phyloP scores from a whole-genome alignment of 1,140 invertebrate species.

The Ceratosolen fusciceps region DNA sequence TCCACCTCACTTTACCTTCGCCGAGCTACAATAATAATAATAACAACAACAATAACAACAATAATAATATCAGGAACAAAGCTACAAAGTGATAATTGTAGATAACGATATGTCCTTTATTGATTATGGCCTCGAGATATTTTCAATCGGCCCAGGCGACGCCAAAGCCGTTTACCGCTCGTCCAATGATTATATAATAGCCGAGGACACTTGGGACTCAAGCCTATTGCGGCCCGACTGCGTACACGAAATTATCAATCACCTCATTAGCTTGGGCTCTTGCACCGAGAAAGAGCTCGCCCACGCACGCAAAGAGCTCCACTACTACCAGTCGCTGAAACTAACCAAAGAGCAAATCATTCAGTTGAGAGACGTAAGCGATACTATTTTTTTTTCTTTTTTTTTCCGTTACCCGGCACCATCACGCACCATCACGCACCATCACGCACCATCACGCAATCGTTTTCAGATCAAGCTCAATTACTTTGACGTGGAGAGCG shows the following conservation, averaged over 20 bases:
- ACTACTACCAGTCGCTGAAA: conserved; percentile 57
- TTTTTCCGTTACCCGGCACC: too few relatives aligned
- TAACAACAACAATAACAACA: too few relatives aligned
- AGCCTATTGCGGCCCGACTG: conserved; percentile 55
- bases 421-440: too few relatives aligned
- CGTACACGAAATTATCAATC: conserved; percentile 57
- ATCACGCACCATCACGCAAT: too few relatives aligned
- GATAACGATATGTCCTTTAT: conserved; percentile 36
- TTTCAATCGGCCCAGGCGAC: not conserved
- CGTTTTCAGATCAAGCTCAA: not conserved
- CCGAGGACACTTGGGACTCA: not conserved
- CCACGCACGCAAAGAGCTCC: conserved; percentile 50
- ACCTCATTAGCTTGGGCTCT: conserved; percentile 55
- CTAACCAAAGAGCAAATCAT: conserved; percentile 57
- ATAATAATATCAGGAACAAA: too few relatives aligned
- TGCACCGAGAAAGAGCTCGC: conserved; percentile 56
- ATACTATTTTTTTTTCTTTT: too few relatives aligned
- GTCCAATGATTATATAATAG: not conserved
- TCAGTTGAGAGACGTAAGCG: conserved; percentile 46
- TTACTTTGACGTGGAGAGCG: not conserved
- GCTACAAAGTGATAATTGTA: too few relatives aligned
- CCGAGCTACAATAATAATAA: too few relatives aligned
- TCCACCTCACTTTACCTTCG: too few relatives aligned
- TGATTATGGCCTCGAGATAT: conserved; percentile 40
- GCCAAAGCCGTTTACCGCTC: not conserved